A percentile compares a stretch with the other conserved stretches of the same genome.
phyloP scores from a whole-genome alignment of 2,888 invertebrate species.

The Amiota mariae region DNA sequence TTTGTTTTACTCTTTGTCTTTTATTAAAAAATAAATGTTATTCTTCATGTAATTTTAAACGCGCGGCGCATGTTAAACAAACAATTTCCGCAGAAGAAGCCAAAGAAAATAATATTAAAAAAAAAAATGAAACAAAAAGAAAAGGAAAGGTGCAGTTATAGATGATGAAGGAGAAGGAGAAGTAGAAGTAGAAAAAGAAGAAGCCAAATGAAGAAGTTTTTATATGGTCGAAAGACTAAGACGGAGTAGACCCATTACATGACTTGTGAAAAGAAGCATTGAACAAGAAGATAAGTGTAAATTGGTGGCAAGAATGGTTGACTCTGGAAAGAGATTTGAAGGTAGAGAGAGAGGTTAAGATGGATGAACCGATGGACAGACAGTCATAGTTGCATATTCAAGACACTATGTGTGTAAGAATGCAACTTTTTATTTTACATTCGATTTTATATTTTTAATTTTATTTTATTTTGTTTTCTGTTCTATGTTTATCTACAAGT shows the following conservation, averaged over 20 bases:
- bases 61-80: slow-evolving; percentile 65
- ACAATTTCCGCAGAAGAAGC: slow-evolving; percentile 55
- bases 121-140: too few species aligned
- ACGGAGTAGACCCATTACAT: slow-evolving; percentile 12
- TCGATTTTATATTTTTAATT: slow-evolving; percentile 39
- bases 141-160: too few species aligned
- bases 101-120: too few species aligned
- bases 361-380: neutral
- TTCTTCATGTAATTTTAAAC: slow-evolving; percentile 67
- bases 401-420: slow-evolving; percentile 43
- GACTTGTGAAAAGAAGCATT: slow-evolving; percentile 19
- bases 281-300: neutral
- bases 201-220: neutral
- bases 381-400: neutral
- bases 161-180: too few species aligned
- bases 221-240: neutral
- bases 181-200: neutral
- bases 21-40: slow-evolving; percentile 59
- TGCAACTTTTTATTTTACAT: slow-evolving; percentile 55
- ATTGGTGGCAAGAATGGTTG: neutral
- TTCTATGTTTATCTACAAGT: neutral
- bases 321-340: neutral
- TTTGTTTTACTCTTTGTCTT: slow-evolving; percentile 30
- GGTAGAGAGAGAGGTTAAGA: neutral
- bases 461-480: slow-evolving; percentile 12